These are phyloP conservation scores for Diorhabda elongata DNA, from an alignment of 1,140 invertebrate species.

Conservation along the genomic window DNA sequence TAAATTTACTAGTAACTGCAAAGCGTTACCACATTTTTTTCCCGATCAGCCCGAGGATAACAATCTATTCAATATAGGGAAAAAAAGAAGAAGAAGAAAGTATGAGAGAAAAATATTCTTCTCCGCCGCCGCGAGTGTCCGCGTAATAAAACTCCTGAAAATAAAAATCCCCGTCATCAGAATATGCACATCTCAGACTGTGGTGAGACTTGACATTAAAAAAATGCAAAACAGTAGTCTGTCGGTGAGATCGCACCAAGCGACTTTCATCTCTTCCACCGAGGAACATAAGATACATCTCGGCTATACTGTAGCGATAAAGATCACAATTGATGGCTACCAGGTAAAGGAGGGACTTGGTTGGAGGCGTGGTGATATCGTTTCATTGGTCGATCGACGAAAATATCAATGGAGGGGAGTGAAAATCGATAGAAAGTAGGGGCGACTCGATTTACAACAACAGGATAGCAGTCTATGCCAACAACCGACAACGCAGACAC, in stretches of 20 bases:
- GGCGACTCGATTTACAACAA: slow-evolving; percentile 25
- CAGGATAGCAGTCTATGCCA: slow-evolving; percentile 25
- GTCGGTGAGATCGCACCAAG: slow-evolving; percentile 30
- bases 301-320: slow-evolving; percentile 32
- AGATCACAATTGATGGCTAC: slow-evolving; percentile 45
- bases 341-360: slow-evolving; percentile 34
- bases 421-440: slow-evolving; percentile 37
- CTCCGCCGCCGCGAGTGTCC: not conserved
- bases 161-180: slow-evolving; percentile 10
- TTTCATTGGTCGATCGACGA: slow-evolving; percentile 24
- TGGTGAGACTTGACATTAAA: slow-evolving; percentile 27
- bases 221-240: slow-evolving; percentile 28
- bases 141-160: not conserved
- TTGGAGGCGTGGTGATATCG: slow-evolving; percentile 26
- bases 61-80: no score
- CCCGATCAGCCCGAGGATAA: no score
- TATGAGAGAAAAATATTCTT: not conserved
- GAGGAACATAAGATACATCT: slow-evolving; percentile 33
- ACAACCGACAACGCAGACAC: slow-evolving; percentile 26
- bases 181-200: slow-evolving; percentile 19
- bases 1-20: no score
- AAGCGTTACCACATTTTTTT: no score
- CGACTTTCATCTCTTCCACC: slow-evolving; percentile 28
- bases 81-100: no score
- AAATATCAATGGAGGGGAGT: slow-evolving; percentile 13